Conservation (phyloP, 1,140 invertebrate genomes). For the Mesaphorura yosii region DNA sequence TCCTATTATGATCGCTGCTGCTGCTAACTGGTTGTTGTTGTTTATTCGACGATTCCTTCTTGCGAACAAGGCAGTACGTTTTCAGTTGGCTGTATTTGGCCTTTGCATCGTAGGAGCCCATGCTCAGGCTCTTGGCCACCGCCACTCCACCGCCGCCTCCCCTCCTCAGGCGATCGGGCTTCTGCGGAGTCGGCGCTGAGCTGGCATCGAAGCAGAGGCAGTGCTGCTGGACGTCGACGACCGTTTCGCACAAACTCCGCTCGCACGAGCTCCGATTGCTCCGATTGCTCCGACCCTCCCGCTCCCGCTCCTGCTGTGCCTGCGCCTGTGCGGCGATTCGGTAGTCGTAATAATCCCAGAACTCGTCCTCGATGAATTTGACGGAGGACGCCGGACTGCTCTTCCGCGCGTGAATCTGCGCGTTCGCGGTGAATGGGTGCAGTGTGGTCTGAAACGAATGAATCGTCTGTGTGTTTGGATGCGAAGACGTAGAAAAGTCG, state of each 20-base stretch:
- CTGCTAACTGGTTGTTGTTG: too few species aligned
- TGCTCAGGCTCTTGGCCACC: background rate
- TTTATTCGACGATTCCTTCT: too few species aligned
- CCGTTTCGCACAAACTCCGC: constrained; percentile 15
- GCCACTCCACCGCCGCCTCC: too few species aligned
- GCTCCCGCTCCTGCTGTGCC: too few species aligned
- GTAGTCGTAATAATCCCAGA: constrained; percentile 23
- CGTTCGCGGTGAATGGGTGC: constrained; percentile 7
- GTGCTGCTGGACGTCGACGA: constrained; percentile 14
- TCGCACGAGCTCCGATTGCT: constrained; percentile 21
- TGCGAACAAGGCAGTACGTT: background rate
- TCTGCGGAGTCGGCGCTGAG: background rate
- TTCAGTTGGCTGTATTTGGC: constrained; percentile 6
- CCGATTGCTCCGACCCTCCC: too few species aligned
- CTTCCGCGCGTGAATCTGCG: background rate
- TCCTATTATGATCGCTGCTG: too few species aligned
- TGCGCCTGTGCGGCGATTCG: background rate
- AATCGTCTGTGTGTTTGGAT: too few species aligned
- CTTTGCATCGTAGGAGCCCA: constrained; percentile 1
- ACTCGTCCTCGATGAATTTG: constrained; percentile 23
- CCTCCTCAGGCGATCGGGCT: background rate
- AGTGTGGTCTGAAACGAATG: constrained; percentile 14
- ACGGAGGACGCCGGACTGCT: constrained; percentile 9
- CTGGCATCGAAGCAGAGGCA: background rate
- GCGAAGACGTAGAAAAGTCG: too few species aligned